Percentiles rank a stretch among this genome's conserved stretches.
Evolutionary conservation across 2,797 vertebrate species (phyloP).

Genomic region (Melanotaenia nigrans): DNA sequence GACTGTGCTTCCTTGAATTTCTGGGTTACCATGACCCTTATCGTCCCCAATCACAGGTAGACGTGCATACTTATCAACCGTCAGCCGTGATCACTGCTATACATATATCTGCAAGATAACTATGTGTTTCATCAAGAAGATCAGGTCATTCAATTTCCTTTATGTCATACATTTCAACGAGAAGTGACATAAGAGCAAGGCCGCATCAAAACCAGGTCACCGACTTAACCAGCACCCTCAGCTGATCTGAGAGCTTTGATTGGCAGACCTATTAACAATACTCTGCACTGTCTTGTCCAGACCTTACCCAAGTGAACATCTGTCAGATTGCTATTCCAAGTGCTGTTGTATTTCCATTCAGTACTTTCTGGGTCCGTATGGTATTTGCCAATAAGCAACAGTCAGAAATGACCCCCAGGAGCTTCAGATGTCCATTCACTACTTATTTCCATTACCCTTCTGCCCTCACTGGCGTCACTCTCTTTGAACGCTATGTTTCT

Average conservation of each 20-base stretch:
- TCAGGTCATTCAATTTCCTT: slow-evolving; percentile 80
- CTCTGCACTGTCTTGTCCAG: slow-evolving; percentile 64
- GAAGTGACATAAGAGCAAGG: slow-evolving; percentile 70
- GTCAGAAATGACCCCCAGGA: slow-evolving; percentile 68
- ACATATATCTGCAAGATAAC: slow-evolving; percentile 67
- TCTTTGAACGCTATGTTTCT: slow-evolving; percentile 47
- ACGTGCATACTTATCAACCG: slow-evolving; percentile 21
- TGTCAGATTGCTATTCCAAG: slow-evolving; percentile 73
- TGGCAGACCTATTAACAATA: slow-evolving; percentile 79
- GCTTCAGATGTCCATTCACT: slow-evolving; percentile 58
- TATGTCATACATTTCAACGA: slow-evolving; percentile 75
- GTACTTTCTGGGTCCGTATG: slow-evolving; percentile 60
- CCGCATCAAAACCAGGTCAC: slow-evolving; percentile 77
- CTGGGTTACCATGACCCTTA: slow-evolving; percentile 63
- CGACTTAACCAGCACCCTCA: slow-evolving; percentile 75
- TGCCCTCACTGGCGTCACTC: slow-evolving; percentile 53
- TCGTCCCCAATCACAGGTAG: slow-evolving; percentile 68
- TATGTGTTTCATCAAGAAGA: slow-evolving; percentile 72
- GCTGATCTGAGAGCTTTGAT: slow-evolving; percentile 74
- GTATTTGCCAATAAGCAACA: slow-evolving; percentile 70
- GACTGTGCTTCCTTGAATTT: slow-evolving; percentile 72
- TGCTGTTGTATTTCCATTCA: slow-evolving; percentile 72
- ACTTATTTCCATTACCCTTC: slow-evolving; percentile 75
- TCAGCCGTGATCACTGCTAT: slow-evolving; percentile 27
- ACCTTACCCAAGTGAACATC: slow-evolving; percentile 75